A percentile compares a stretch with the other conserved stretches of the same genome.
Evolutionary conservation across 2,888 invertebrate genomes (phyloP).

Genomic region (Dioctria rufipes): DNA sequence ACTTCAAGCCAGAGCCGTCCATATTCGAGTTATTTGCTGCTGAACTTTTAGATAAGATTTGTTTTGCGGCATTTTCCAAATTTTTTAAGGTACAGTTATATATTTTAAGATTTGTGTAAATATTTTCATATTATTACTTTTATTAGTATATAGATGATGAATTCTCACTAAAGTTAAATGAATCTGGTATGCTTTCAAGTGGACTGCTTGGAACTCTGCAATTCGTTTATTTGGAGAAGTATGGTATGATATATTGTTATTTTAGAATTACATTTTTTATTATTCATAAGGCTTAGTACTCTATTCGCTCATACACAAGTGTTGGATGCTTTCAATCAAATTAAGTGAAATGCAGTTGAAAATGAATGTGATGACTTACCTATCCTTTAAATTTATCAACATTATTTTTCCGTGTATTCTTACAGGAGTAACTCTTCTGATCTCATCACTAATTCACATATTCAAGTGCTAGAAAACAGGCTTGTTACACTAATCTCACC

Average conservation of each 20-base stretch:
- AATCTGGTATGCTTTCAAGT: constrained; percentile 1
- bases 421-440: too few relatives aligned
- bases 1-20: constrained; percentile 16
- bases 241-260: not conserved
- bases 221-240: constrained; percentile 23
- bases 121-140: not conserved
- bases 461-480: too few relatives aligned
- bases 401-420: too few relatives aligned
- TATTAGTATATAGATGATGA: constrained; percentile 32
- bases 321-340: too few relatives aligned
- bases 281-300: too few relatives aligned
- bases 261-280: too few relatives aligned
- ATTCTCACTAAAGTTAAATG: constrained; percentile 8
- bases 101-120: not conserved
- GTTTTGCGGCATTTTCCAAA: constrained; percentile 11
- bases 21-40: constrained; percentile 34
- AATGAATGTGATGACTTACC: too few relatives aligned
- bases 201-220: constrained; percentile 9
- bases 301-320: too few relatives aligned
- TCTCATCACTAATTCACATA: too few relatives aligned
- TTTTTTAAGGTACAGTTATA: constrained; percentile 24
- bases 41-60: constrained; percentile 30
- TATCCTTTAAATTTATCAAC: too few relatives aligned
- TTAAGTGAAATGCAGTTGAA: too few relatives aligned
- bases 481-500: too few relatives aligned